Conservation (phyloP, 2,888 invertebrate species). For the Brachylomia viminalis region DNA sequence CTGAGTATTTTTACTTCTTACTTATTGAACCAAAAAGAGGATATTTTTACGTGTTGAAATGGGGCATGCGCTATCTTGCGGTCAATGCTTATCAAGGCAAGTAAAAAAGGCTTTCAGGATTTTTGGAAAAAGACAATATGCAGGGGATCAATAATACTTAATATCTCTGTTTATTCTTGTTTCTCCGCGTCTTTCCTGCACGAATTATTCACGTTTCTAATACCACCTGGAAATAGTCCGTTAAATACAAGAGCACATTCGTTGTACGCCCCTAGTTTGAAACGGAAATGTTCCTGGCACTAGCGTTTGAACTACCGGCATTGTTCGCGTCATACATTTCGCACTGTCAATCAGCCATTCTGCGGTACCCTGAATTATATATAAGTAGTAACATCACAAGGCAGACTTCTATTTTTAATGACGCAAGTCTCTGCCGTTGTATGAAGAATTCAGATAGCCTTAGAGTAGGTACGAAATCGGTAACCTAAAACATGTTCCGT, state of each 20-base stretch:
- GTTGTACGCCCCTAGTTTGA: slow-evolving; percentile 5
- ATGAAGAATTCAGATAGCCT: slow-evolving; percentile 67
- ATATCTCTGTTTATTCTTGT: neutral
- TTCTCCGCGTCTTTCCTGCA: neutral
- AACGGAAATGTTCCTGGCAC: slow-evolving; percentile 15
- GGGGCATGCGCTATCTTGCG: neutral
- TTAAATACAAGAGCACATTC: neutral
- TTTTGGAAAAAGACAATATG: neutral
- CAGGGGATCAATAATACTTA: neutral
- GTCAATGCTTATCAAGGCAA: neutral
- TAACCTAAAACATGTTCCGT: slow-evolving; percentile 56
- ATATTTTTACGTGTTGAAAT: neutral
- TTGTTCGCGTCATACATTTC: slow-evolving; percentile 58
- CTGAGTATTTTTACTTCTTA: neutral
- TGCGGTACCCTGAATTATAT: slow-evolving; percentile 70
- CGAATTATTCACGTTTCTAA: neutral
- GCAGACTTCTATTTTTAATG: slow-evolving; percentile 73
- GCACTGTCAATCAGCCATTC: slow-evolving; percentile 73
- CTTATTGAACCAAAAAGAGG: neutral
- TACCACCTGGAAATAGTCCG: neutral
- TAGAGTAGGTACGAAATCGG: slow-evolving; percentile 51
- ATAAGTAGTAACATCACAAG: slow-evolving; percentile 62
- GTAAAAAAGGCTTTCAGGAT: neutral
- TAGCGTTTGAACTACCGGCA: slow-evolving; percentile 37
- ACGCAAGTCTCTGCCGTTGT: slow-evolving; percentile 49